Base-by-base conservation (phyloP, 2,888 invertebrate genomes). In the Pheosia gnoma region DNA sequence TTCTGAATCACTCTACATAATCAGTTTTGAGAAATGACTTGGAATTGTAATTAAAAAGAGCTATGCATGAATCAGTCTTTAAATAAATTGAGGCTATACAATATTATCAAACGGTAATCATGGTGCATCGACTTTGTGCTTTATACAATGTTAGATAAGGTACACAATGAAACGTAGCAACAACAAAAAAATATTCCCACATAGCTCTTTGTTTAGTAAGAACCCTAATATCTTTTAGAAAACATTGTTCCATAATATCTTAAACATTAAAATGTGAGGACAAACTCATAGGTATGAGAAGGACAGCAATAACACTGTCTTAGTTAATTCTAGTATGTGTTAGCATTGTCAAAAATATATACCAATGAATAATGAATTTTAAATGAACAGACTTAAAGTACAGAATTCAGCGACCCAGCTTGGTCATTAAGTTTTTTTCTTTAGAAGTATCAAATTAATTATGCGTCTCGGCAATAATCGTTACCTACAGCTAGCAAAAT, bases 121-220 rank as follows among this genome's bases (percentile, higher is more conserved):
- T n/a, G 47, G 47, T 47, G 47, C 47, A 47, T 47, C n/a, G 47
- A 47, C 47, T 47, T 47, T 47, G 47, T 47, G 47, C 47, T 47
- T n/a, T 47, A 47, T 47, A 47, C n/a, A n/a, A 47, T 11, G 11
- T n/a, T 4, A 47, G 11, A 47, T 47, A 47, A 11, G n/a, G 11
- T 11, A n/a, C 4, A 11, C 11, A 47, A 47, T 47, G 4, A 47
- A 47, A 47, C 43, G 9, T 25, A 25, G 43, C 47, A 47, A n/a
- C 47, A 45, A 25, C 25, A 4, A 47, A 47, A n/a, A 47, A n/a
- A 4, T 47, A 11, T n/a, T 47, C 47, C 11, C n/a, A 47, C 4
- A 47, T n/a, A 47, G 47, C 43, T 43, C 43, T 43, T 43, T 43
- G 9, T 43, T 9, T 43, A 43, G 43, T 9, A 41, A 43, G 43